Evolutionary conservation across 2,888 invertebrate species (phyloP).

Genomic region (Acanthopleura granulata): DNA sequence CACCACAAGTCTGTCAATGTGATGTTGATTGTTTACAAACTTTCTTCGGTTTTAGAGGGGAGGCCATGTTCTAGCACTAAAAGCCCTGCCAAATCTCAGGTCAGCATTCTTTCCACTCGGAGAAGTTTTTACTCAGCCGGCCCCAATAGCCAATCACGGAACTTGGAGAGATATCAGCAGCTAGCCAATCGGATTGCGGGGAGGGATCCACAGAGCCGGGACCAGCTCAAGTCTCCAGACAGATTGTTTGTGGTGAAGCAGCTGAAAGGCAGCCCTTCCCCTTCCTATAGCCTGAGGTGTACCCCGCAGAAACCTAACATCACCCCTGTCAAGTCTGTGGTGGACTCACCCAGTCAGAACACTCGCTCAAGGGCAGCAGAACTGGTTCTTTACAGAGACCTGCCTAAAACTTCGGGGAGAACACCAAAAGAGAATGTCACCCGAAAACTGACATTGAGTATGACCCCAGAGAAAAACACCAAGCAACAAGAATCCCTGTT

Average conservation of each 20-base stretch:
- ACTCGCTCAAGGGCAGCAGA: constrained; percentile 28
- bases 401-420: constrained; percentile 4
- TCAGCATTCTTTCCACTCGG: constrained; percentile 32
- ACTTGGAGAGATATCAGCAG: constrained; percentile 47
- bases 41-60: too few relatives aligned
- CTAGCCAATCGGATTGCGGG: constrained; percentile 50
- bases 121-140: constrained; percentile 56
- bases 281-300: constrained; percentile 19
- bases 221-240: constrained; percentile 40
- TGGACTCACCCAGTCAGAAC: constrained; percentile 46
- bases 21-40: too few relatives aligned
- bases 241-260: constrained; percentile 50
- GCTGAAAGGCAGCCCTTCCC: constrained; percentile 48
- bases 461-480: background rate
- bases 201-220: constrained; percentile 21
- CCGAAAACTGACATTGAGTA: background rate
- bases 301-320: constrained; percentile 19
- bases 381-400: background rate
- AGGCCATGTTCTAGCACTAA: background rate
- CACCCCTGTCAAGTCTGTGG: constrained; percentile 34
- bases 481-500: background rate
- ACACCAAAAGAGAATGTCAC: constrained; percentile 7
- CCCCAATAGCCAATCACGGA: constrained; percentile 45
- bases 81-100: background rate
- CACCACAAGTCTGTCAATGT: too few relatives aligned